Evolutionary conservation across 2,888 invertebrate genomes (phyloP).

Genomic region (Netelia inedita): DNA sequence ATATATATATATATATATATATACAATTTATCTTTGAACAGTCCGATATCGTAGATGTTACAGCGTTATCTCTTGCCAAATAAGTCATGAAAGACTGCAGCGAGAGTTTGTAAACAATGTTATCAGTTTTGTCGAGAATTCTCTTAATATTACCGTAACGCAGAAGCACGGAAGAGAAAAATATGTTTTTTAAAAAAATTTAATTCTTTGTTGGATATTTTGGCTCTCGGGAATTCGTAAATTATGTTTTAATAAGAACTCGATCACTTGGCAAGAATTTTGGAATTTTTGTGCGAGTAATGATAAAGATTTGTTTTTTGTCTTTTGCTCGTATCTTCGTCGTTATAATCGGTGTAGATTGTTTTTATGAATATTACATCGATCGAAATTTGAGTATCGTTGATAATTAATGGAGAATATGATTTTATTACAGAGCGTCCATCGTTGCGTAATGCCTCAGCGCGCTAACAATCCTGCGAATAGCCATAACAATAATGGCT

Average conservation of each 20-base stretch:
- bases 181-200: too few relatives aligned
- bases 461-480: conserved; percentile 73
- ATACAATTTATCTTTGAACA: not conserved
- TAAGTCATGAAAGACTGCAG: conserved; percentile 4
- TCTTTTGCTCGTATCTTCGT: not conserved
- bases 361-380: too few relatives aligned
- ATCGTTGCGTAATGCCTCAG: conserved; percentile 80
- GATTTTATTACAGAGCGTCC: conserved; percentile 71
- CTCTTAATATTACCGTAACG: not conserved
- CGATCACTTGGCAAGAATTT: too few relatives aligned
- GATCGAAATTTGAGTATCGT: not conserved
- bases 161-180: not conserved
- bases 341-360: not conserved
- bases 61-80: conserved; percentile 6
- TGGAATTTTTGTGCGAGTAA: too few relatives aligned
- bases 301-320: conserved; percentile 1
- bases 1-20: not conserved
- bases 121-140: conserved; percentile 42
- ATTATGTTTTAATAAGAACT: too few relatives aligned
- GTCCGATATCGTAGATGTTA: not conserved
- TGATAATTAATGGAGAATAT: not conserved
- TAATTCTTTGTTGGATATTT: too few relatives aligned
- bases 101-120: conserved; percentile 65
- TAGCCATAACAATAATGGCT: conserved; percentile 80
- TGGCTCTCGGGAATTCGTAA: too few relatives aligned